A percentile compares a stretch with the other conserved stretches of the same genome.
Evolutionary conservation across 2,113 vertebrate genomes (phyloP).

Genomic region (Polypterus senegalus): DNA sequence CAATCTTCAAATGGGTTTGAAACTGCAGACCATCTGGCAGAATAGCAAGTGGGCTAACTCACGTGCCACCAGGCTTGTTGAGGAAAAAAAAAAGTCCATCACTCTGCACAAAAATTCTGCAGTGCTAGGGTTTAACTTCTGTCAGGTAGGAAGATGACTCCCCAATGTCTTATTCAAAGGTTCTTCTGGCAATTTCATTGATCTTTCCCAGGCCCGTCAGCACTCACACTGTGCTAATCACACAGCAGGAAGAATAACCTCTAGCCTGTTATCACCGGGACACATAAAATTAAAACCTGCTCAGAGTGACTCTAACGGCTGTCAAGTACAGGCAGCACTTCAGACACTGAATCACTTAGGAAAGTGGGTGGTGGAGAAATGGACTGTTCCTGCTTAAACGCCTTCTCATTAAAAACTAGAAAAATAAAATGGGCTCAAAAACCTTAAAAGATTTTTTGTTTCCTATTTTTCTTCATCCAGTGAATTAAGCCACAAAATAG

Average conservation of each 20-base stretch:
- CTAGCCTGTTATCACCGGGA: neutral
- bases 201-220: constrained; percentile 24
- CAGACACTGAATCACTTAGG: neutral
- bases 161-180: constrained; percentile 20
- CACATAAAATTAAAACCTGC: constrained; percentile 2
- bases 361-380: constrained; percentile 12
- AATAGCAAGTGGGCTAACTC: neutral
- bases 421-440: too few species aligned
- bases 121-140: constrained; percentile 10
- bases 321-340: neutral
- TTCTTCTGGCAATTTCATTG: constrained; percentile 22
- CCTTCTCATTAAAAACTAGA: too few species aligned
- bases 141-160: constrained; percentile 11
- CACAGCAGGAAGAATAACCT: constrained; percentile 20
- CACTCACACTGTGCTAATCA: constrained; percentile 16
- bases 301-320: neutral
- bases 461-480: too few species aligned
- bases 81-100: neutral
- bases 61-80: constrained; percentile 1
- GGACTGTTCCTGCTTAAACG: neutral
- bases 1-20: neutral
- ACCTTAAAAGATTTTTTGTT: too few species aligned
- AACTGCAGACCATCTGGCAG: neutral
- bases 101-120: neutral
- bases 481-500: too few species aligned